Base-by-base conservation (phyloP, 2,888 invertebrate genomes). In the Anorthoa munda region DNA sequence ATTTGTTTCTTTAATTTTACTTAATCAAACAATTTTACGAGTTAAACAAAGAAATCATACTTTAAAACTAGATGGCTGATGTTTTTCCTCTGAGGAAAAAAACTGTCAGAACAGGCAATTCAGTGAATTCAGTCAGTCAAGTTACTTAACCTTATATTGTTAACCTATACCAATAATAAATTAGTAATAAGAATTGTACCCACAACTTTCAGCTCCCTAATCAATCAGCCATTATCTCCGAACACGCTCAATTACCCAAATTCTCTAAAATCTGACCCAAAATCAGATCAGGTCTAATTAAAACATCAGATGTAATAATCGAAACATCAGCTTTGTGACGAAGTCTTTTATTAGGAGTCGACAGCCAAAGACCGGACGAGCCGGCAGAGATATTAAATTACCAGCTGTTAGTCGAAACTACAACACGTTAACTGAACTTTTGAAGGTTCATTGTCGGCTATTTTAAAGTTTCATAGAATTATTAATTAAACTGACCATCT, bases 231-330 rank as follows among this genome's bases (percentile, higher is more conserved):
- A 21, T 7, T 46, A 23, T 4, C 7, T 48, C 7, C 0, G 60
- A 77, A 53, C 26, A 13, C 26, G 13, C 61, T 61, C 50, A 48
- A 51, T 56, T 65, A n/a, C 13, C 50, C 26, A 15, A 63, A 56
- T 55, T 15, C 39, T 4, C 61, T 26, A 3, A n/a, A 79, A 23
- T 66, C 15, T 65, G 45, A 1, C 45, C 48, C 18, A 59, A 60
- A 78, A 63, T 55, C 46, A 17, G 50, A 31, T 55, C 50, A 59
- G 45, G 39, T 56, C 21, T 51, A 78, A 78, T 75, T 80, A 64
- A 75, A 75, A 50, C 23, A 56, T 73, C 73, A 72, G 23, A 51
- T 26, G 50, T 79, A 77, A 77, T 77, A 65, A 66, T 65, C 56
- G 23, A 46, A 17, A 56, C 55, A 53, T 59, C 71, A 51, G 51